Conservation (phyloP, 1,140 invertebrate genomes). For the Gerris buenoi region DNA sequence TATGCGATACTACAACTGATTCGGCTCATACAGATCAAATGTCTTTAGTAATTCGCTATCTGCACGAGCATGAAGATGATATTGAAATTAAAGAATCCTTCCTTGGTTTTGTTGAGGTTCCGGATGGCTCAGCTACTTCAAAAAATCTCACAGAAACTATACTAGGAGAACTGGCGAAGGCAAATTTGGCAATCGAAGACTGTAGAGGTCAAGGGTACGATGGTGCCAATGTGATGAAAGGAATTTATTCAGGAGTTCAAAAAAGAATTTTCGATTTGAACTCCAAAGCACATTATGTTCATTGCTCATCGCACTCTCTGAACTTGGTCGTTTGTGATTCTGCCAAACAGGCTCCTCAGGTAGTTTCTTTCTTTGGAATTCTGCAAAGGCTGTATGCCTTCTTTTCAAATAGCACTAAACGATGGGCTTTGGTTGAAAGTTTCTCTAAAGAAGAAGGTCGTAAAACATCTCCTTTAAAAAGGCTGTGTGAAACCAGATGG, state of each 20-base stretch:
- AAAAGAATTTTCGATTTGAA: background rate
- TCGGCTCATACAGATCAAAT: conserved; percentile 28
- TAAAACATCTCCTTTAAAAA: background rate
- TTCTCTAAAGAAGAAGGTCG: background rate
- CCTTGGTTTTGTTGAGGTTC: background rate
- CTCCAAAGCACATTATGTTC: background rate
- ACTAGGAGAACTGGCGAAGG: no score
- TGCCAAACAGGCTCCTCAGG: background rate
- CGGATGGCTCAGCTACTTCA: background rate
- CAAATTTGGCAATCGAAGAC: background rate
- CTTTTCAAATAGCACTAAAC: background rate
- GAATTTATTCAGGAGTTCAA: background rate
- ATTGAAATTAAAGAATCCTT: background rate
- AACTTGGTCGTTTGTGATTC: no score
- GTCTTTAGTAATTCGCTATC: conserved; percentile 23
- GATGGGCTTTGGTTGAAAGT: background rate
- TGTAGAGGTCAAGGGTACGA: background rate
- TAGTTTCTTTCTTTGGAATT: background rate
- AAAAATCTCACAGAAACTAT: background rate
- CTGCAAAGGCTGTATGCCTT: background rate
- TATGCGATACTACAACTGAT: conserved; percentile 30
- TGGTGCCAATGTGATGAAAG: background rate
- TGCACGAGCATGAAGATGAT: conserved; percentile 20
- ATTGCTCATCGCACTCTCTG: background rate
- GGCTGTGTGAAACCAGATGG: background rate